Evolutionary conservation across 2,113 vertebrate species (phyloP).

Genomic region (Montifringilla adamsi): DNA sequence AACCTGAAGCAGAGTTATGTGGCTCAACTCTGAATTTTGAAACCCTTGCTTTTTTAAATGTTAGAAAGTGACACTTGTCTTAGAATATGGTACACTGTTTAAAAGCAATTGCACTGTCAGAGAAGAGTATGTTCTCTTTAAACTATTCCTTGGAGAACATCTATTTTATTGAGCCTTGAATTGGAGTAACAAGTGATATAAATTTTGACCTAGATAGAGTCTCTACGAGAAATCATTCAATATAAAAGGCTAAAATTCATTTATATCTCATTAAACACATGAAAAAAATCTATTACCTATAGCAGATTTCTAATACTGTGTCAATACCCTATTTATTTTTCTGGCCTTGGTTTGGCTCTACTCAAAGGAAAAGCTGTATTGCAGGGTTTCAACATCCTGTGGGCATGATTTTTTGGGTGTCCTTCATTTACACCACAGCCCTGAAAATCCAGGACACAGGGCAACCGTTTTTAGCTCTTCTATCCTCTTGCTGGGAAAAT

Average conservation of each 20-base stretch:
- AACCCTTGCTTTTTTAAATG: background rate
- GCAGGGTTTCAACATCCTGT: accelerated
- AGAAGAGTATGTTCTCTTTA: background rate
- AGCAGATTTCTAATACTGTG: background rate
- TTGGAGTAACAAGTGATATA: background rate
- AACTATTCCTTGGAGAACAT: background rate
- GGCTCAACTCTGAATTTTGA: background rate
- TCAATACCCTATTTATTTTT: background rate
- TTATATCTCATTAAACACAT: background rate
- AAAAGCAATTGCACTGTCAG: background rate
- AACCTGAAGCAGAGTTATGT: background rate
- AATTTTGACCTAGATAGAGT: background rate
- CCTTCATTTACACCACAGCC: background rate
- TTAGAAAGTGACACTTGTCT: background rate
- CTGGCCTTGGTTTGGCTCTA: background rate
- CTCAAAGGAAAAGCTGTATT: background rate
- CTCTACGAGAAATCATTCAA: background rate
- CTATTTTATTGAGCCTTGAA: background rate
- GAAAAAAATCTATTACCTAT: background rate
- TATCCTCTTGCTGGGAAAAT: background rate
- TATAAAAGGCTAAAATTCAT: background rate
- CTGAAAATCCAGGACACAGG: background rate
- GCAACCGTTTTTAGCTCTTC: background rate
- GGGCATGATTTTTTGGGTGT: background rate
- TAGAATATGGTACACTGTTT: background rate